Evolutionary conservation across 1,140 invertebrate species (phyloP).

Genomic region (Micrasema minimum): DNA sequence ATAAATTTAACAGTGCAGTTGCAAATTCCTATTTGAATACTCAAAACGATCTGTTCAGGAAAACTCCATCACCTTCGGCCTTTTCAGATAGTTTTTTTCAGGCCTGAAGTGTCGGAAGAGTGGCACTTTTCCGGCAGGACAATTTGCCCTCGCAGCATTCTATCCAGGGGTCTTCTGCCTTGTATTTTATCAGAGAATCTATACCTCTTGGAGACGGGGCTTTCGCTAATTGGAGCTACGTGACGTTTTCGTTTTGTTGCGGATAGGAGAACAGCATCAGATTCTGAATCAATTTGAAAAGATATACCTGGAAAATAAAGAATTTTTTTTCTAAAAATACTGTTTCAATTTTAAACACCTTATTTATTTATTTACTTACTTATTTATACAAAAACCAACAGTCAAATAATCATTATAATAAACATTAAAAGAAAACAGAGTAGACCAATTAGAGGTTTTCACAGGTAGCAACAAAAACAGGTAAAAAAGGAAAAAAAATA

Average conservation of each 20-base stretch:
- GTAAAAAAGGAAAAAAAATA: too few relatives aligned
- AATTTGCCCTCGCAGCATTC: slow-evolving; percentile 34
- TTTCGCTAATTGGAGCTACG: slow-evolving; percentile 50
- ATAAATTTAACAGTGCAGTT: too few relatives aligned
- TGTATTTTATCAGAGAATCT: slow-evolving; percentile 61
- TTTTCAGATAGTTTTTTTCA: slow-evolving; percentile 8
- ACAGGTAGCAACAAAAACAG: too few relatives aligned
- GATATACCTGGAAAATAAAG: not conserved
- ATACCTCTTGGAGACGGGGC: slow-evolving; percentile 61
- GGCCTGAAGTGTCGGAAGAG: slow-evolving; percentile 31
- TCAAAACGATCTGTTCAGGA: slow-evolving; percentile 10
- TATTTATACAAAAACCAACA: too few relatives aligned
- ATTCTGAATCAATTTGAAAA: not conserved
- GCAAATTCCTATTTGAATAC: too few relatives aligned
- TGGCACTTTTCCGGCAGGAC: slow-evolving; percentile 40
- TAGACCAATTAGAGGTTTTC: too few relatives aligned
- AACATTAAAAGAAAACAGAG: too few relatives aligned
- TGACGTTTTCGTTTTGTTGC: slow-evolving; percentile 60
- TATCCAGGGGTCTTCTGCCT: slow-evolving; percentile 60
- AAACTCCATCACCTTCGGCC: slow-evolving; percentile 5
- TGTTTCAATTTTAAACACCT: too few relatives aligned
- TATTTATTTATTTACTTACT: too few relatives aligned
- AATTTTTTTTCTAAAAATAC: too few relatives aligned
- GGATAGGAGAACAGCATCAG: slow-evolving; percentile 52
- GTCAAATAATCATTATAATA: too few relatives aligned